Base-by-base conservation (phyloP, 1,140 invertebrate genomes). In the Dinoponera quadriceps region DNA sequence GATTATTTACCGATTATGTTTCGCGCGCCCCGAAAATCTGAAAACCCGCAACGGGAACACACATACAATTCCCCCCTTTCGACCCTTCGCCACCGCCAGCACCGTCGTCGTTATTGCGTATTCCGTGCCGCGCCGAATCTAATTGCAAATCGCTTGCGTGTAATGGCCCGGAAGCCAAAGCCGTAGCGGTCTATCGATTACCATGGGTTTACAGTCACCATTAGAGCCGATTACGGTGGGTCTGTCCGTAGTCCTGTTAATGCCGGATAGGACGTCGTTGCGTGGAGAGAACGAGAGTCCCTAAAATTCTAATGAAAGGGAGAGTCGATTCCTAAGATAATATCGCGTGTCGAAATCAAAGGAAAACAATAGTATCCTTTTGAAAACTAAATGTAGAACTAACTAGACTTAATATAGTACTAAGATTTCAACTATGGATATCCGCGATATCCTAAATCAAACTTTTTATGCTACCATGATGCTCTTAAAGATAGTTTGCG, bases 111-210 rank as follows among this genome's bases (percentile, higher is more conserved):
- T 80, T 80, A 80, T 71, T 80, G 75, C 65, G 75, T 80, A 80
- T 80, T 80, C 51, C 72, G 60, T 22, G 11, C n/a, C 49, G 11
- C 44, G n/a, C 49, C 65, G 54, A 77, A 85, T 88, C 72, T 84
- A 82, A 88, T 88, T 83, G 83, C 55, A 68, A 88, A 88, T 88
- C 86, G 86, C 65, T 85, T 88, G 83, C 83, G 77, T 74, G 65
- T 85, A 88, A 88, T 85, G 82, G 66, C n/a, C 57, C 38, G 27
- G 44, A 44, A 65, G 75, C 60, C 68, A 54, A 65, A 65, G 71
- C 75, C 38, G 57, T 44, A 75, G 66, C 18, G 83, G 86, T 87
- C 86, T 88, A 88, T 88, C 86, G 86, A 88, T 88, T 88, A 88
- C 74, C 68, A 83, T 88, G 73, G 78, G 87, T 88, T 88, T 88